phyloP scores from a whole-genome alignment of 1,140 invertebrate genomes.

The Neuroterus valhalla region DNA sequence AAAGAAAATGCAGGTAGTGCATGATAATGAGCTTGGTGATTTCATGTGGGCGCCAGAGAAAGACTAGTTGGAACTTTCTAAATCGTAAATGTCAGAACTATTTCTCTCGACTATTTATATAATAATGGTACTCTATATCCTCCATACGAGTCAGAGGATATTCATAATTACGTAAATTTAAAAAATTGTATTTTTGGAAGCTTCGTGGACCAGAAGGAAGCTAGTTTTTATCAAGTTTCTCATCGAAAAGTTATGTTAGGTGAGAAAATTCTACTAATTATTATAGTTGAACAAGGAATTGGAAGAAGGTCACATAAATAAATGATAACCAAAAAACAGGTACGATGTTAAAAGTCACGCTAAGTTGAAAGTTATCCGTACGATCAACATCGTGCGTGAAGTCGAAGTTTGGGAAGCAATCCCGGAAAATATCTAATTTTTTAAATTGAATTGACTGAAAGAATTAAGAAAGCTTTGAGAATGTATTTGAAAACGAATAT shows the following conservation, averaged over 20 bases:
- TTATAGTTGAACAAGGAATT: neutral
- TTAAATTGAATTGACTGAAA: too few relatives aligned
- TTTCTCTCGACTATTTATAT: constrained; percentile 33
- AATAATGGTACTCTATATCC: constrained; percentile 1
- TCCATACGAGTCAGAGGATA: constrained; percentile 1
- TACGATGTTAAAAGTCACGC: too few relatives aligned
- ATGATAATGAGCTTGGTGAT: neutral
- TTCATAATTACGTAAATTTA: neutral
- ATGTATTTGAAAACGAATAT: too few relatives aligned
- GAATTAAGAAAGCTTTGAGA: too few relatives aligned
- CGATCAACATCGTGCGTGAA: too few relatives aligned
- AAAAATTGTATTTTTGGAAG: neutral
- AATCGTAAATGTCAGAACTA: constrained; percentile 71
- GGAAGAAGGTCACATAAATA: neutral
- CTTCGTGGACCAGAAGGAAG: neutral
- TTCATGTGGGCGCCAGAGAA: constrained; percentile 41
- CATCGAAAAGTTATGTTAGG: neutral
- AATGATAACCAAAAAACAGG: too few relatives aligned
- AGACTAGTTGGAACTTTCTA: constrained; percentile 66
- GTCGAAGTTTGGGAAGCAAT: too few relatives aligned
- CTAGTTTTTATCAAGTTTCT: neutral
- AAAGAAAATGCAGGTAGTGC: neutral
- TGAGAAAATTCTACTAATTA: neutral
- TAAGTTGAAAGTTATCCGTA: too few relatives aligned
- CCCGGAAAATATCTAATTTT: too few relatives aligned